Base-by-base conservation (phyloP, 2,797 vertebrate genomes). In the Helarctos malayanus region DNA sequence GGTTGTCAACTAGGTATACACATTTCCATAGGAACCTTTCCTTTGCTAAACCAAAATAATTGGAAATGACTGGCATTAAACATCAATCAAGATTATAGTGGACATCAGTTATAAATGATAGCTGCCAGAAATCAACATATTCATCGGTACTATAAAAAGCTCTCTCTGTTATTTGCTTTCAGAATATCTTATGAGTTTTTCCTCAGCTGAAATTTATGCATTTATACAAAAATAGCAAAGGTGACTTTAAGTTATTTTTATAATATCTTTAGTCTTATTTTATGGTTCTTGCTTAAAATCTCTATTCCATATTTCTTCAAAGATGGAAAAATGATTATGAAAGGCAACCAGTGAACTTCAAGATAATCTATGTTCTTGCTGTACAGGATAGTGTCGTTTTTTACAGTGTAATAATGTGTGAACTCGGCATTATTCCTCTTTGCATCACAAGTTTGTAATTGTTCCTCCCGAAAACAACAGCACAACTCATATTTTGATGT, bases 1-100 rank as follows among this genome's bases (percentile, higher is more conserved):
- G 15, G 16, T 83, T 97, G 92, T 95, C 92, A 90, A 96, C 41
- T 69, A 97, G 89, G 95, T 98, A 97, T 98, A 98, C 96, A 97
- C 95, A 95, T 91, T 98, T 93, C 83, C 41, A 61, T 84, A 89
- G 95, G 78, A 95, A 95, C 6, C 94, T 98, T 95, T 97, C 86
- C 89, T 98, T 95, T 0, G 2, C 97, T 97, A 97, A 98, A 96
- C 14, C 54, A 52, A 96, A 85, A 97, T 96, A 78, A 79, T 90
- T 95, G 81, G 27, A 98, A 98, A 97, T 96, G 47, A 97, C 95
- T 98, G 97, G 71, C 96, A 96, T 94, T 68, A 52, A 65, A 69
- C 95, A 98, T 98, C 97, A 96, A 45, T 98, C 52, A 79, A 68
- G 80, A 96, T 96, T 97, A 86, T 27, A 84, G 96, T 69, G 96